Conservation (phyloP, 2,888 invertebrate genomes). For the Gasteruption jaculator region DNA sequence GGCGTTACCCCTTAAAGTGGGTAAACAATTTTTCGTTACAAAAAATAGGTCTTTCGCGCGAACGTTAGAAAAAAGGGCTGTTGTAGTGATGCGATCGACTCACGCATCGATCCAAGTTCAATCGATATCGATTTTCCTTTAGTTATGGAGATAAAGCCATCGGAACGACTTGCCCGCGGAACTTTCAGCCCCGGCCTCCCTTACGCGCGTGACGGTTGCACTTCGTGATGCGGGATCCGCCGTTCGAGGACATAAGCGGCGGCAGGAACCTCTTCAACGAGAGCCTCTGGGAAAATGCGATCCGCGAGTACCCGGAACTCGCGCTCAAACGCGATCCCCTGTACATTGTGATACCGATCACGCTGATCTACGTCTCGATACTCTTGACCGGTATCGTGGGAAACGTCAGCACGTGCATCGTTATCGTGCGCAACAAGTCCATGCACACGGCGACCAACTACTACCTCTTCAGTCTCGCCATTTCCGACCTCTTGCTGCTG, state of each 20-base stretch:
- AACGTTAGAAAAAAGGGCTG: too few species aligned
- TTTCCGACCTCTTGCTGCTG: slow-evolving; percentile 61
- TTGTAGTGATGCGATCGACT: too few species aligned
- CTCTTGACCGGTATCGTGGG: slow-evolving; percentile 60
- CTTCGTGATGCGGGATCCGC: neutral
- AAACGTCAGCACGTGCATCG: slow-evolving; percentile 62
- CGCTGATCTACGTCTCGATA: slow-evolving; percentile 56
- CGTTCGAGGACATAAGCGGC: neutral
- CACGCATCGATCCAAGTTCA: too few species aligned
- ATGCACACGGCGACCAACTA: slow-evolving; percentile 68
- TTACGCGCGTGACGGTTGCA: slow-evolving; percentile 1
- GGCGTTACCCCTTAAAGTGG: too few species aligned
- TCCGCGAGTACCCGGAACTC: too few species aligned
- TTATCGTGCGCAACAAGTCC: slow-evolving; percentile 60
- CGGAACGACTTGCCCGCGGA: too few species aligned
- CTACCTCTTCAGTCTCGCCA: slow-evolving; percentile 62
- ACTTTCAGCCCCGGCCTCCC: neutral
- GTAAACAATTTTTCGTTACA: too few species aligned
- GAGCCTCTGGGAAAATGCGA: neutral
- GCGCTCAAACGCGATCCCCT: slow-evolving; percentile 46
- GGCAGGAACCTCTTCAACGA: neutral
- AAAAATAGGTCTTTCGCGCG: too few species aligned
- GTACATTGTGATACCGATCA: slow-evolving; percentile 53
- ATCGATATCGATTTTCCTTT: too few species aligned
- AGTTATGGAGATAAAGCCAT: too few species aligned